phyloP scores from a whole-genome alignment of 1,140 invertebrate genomes.

The Himalopsyche phryganea region DNA sequence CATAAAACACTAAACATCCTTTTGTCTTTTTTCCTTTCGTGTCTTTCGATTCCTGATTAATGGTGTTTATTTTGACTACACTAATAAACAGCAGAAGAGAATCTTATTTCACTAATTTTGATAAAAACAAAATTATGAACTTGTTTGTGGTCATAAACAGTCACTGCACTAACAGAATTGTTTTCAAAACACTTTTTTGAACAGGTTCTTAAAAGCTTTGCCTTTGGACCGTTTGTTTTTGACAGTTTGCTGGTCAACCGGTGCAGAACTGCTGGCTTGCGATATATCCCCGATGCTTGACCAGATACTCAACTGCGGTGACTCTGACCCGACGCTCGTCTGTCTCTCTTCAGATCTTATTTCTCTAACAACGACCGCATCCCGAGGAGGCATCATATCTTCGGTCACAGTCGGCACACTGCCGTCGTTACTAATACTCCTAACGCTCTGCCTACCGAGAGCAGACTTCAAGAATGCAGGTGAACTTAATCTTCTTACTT shows the following conservation, averaged over 20 bases:
- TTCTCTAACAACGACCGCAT: conserved; percentile 35
- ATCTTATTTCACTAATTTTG: no score
- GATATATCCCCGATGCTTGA: conserved; percentile 52
- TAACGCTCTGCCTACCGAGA: conserved; percentile 49
- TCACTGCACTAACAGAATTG: neutral
- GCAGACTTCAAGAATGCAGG: conserved; percentile 63
- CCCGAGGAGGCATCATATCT: neutral
- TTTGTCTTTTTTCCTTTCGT: neutral
- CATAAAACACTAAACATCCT: no score
- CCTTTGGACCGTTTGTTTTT: conserved; percentile 53
- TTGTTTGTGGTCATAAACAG: no score
- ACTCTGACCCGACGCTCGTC: conserved; percentile 43
- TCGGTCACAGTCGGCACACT: neutral
- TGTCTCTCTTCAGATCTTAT: conserved; percentile 44
- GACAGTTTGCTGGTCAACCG: conserved; percentile 39
- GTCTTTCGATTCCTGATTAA: no score
- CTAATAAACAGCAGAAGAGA: no score
- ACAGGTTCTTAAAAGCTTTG: conserved; percentile 56
- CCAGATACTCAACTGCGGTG: conserved; percentile 50
- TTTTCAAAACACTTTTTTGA: conserved; percentile 62
- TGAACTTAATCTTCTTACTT: conserved; percentile 54
- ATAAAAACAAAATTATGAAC: neutral
- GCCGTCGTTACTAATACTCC: conserved; percentile 43
- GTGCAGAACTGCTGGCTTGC: conserved; percentile 43
- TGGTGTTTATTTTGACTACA: no score